phyloP scores from a whole-genome alignment of 2,797 vertebrate species.

The Coregonus sp. region DNA sequence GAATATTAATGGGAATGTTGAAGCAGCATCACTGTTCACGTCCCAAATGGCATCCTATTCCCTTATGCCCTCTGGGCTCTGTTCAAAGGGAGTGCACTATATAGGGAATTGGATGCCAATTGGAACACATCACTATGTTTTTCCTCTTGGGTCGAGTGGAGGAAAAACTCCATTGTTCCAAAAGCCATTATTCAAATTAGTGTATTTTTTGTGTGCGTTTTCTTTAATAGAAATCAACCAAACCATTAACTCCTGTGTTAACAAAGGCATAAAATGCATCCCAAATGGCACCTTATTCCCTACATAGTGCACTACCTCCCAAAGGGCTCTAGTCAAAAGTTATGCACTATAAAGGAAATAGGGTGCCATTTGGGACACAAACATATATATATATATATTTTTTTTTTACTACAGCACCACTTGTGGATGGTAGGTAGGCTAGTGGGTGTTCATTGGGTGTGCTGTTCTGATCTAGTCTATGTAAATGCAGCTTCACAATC shows the following conservation, averaged over 20 bases:
- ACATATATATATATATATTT: neutral
- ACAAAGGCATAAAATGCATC: conserved; percentile 14
- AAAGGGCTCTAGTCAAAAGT: neutral
- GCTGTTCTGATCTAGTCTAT: conserved; percentile 53
- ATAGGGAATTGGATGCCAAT: neutral
- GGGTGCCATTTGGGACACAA: neutral
- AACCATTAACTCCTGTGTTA: conserved; percentile 73
- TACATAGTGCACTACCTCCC: neutral
- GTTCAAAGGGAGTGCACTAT: neutral
- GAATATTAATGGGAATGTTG: no score
- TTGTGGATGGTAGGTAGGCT: conserved; percentile 14
- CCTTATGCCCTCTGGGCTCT: conserved; percentile 21
- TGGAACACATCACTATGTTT: neutral
- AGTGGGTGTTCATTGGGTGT: conserved; percentile 45
- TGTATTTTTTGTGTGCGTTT: conserved; percentile 52
- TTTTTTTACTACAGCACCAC: conserved; percentile 29
- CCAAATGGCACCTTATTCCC: neutral
- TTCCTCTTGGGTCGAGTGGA: conserved; percentile 60
- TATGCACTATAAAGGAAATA: neutral
- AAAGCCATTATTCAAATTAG: conserved; percentile 82
- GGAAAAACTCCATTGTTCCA: conserved; percentile 62
- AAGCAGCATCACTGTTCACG: no score
- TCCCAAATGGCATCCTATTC: no score
- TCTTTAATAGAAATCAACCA: conserved; percentile 74
- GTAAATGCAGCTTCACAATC: conserved; percentile 63